Percentiles rank a stretch among this genome's conserved stretches.
These are phyloP conservation scores for Platysternon megacephalum DNA, from an alignment of 2,113 vertebrate genomes.

Conservation along the genomic window DNA sequence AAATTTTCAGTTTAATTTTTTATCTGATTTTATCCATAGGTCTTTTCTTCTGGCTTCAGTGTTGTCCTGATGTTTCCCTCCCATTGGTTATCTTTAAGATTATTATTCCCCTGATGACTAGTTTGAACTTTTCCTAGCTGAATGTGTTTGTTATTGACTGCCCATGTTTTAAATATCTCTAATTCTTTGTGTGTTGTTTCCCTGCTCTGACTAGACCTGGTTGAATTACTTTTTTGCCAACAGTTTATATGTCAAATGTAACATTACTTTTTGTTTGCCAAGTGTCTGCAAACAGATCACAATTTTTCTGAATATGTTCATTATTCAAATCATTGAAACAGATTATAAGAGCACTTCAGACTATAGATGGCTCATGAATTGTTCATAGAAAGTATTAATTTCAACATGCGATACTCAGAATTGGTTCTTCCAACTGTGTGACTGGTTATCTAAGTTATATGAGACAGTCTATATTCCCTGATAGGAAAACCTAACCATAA, in stretches of 20 bases:
- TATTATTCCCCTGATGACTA: background rate
- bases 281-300: background rate
- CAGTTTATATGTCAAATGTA: background rate
- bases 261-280: background rate
- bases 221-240: background rate
- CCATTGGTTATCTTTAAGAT: background rate
- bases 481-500: background rate
- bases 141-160: background rate
- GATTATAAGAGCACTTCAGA: background rate
- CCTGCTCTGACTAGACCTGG: background rate
- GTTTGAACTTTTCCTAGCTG: background rate
- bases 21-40: background rate
- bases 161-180: background rate
- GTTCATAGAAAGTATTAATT: background rate
- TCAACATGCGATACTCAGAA: background rate
- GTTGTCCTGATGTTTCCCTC: background rate
- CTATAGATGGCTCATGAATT: background rate
- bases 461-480: background rate
- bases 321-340: background rate
- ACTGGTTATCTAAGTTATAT: background rate
- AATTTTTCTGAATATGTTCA: background rate
- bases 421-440: background rate
- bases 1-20: too few species aligned
- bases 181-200: background rate
- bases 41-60: background rate